Evolutionary conservation across 2,888 invertebrate species (phyloP), one percentile per base, ranked within the genome.

Genomic region (Tryphoninae sp.): DNA sequence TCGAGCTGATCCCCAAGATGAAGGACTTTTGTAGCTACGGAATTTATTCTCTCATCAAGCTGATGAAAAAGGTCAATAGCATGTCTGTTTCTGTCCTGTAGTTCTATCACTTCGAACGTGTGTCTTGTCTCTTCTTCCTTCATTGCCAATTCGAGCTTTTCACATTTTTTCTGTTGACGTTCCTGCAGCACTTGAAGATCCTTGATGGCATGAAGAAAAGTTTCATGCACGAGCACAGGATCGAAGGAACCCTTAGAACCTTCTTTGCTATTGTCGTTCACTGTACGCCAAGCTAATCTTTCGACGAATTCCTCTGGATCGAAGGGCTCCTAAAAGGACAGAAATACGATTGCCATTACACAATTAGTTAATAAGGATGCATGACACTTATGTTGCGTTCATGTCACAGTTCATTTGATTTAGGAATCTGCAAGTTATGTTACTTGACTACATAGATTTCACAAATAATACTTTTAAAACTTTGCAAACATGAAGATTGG

Each of bases 1-100:
- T 99, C 99, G 61, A 99, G 93, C 91, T 99, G 99, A 92, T 99
- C 99, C 0, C 99, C 99, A n/a, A 99, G 94, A 92, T 99, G 99
- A 64, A 99, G 95, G 0, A 99, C 99, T 92, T 99, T 98, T 0
- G 98, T 98, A 0, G 99, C 99, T 61, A 99, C 99, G 78, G 96
- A 96, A 88, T 98, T 99, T 89, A 99, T 99, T 87, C 98, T 96
- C 88, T 97, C 97, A 92, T 99, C 99, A 71, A 99, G 92, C 84
- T 97, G 96, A 93, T 98, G 97, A 91, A 98, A 98, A 86, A 97
- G 95, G 85, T 95, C 95, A 59, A 97, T 96, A 67, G 97, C 96
- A 81, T 95, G 94, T 95, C 97, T 96, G 91, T 98, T 97, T 87
- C 96, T 95, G 75, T 97, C 97, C 92, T 97, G 96, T 26, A 98